Conservation (phyloP, 2,797 vertebrate genomes). For the Pampus argenteus region DNA sequence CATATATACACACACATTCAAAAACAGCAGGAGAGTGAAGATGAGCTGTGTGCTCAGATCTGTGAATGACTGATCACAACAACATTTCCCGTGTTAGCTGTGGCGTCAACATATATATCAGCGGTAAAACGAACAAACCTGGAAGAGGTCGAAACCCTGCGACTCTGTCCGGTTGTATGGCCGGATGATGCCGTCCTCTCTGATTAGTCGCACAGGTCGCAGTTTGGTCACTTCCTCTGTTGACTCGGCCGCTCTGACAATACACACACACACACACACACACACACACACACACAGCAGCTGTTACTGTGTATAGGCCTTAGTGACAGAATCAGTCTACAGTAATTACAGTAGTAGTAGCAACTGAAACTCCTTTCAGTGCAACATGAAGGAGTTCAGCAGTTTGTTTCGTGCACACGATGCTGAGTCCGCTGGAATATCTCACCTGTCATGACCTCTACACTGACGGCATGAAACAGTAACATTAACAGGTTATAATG, state of each 20-base stretch:
- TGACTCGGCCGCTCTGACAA: slow-evolving; percentile 91
- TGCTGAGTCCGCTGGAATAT: slow-evolving; percentile 39
- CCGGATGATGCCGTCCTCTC: slow-evolving; percentile 93
- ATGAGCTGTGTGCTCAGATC: too few species aligned
- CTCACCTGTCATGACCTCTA: slow-evolving; percentile 86
- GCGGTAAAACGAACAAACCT: slow-evolving; percentile 82
- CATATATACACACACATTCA: too few species aligned
- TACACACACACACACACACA: slow-evolving; percentile 20
- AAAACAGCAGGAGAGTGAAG: too few species aligned
- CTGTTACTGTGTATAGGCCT: too few species aligned
- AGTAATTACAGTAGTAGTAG: too few species aligned
- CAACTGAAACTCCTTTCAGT: too few species aligned
- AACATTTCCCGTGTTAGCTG: too few species aligned
- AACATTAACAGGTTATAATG: slow-evolving; percentile 74
- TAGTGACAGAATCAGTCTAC: too few species aligned
- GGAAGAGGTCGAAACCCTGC: slow-evolving; percentile 92
- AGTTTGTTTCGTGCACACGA: slow-evolving; percentile 18
- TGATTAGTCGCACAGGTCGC: slow-evolving; percentile 92
- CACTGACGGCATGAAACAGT: slow-evolving; percentile 80
- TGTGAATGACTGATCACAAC: too few species aligned
- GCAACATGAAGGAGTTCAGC: too few species aligned
- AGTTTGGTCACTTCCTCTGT: slow-evolving; percentile 93
- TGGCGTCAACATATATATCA: too few species aligned
- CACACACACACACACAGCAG: not conserved
- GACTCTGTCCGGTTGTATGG: slow-evolving; percentile 91